These are phyloP conservation scores for Phrynocephalus guinanensis DNA, from an alignment of 2,797 vertebrate genomes.

Conservation along the genomic window DNA sequence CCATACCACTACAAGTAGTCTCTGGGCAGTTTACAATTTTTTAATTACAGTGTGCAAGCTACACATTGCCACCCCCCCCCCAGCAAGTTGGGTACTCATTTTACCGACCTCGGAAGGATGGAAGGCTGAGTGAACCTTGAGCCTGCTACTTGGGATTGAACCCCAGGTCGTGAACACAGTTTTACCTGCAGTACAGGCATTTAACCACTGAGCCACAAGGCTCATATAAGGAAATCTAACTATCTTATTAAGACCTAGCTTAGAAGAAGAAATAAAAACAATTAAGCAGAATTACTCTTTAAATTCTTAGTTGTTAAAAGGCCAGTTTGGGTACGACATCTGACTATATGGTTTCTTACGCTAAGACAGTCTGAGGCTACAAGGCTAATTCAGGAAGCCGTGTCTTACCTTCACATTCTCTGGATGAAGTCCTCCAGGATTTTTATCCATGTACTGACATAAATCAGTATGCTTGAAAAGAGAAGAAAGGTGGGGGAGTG, in stretches of 20 bases:
- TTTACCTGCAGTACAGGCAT: no score
- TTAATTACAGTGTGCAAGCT: no score
- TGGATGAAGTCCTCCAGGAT: conserved; percentile 94
- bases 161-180: no score
- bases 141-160: no score
- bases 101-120: no score
- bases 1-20: no score
- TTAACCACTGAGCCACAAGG: no score
- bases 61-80: no score
- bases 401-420: conserved; percentile 95
- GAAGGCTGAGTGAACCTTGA: no score
- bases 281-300: background rate
- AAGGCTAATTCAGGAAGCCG: conserved; percentile 19
- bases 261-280: background rate
- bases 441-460: conserved; percentile 99
- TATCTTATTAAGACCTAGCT: conserved; percentile 25
- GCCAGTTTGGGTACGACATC: background rate
- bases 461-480: conserved; percentile 93
- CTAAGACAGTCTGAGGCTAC: conserved; percentile 36
- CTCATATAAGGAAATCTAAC: background rate
- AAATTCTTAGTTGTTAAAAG: background rate
- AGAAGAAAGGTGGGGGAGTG: conserved; percentile 65
- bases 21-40: no score
- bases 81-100: no score
- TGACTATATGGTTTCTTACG: background rate